phyloP scores from a whole-genome alignment of 2,888 invertebrate species.

The Andrena marginata region DNA sequence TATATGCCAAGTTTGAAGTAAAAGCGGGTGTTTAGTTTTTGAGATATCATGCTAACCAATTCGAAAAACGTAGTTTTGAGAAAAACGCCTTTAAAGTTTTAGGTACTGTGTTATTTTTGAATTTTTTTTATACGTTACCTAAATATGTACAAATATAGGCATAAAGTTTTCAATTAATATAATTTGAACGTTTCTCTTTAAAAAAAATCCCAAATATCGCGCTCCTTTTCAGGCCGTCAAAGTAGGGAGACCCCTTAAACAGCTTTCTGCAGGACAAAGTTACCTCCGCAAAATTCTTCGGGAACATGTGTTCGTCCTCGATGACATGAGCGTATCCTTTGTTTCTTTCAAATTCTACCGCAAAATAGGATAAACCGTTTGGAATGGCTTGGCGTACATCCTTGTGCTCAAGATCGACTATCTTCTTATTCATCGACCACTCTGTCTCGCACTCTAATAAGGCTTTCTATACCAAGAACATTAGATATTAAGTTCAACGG shows the following conservation, averaged over 20 bases:
- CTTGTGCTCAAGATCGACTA: constrained; percentile 90
- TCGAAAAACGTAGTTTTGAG: no score
- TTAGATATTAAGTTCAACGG: constrained; percentile 7
- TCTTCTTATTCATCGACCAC: constrained; percentile 98
- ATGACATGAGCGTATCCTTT: constrained; percentile 98
- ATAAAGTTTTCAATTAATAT: no score
- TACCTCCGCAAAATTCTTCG: constrained; percentile 95
- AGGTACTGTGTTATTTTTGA: no score
- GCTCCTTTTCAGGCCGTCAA: not conserved
- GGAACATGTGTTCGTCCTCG: constrained; percentile 95
- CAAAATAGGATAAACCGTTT: constrained; percentile 97
- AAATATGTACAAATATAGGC: no score
- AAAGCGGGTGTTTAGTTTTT: no score
- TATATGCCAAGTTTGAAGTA: no score
- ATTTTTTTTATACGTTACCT: no score
- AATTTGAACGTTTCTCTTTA: no score
- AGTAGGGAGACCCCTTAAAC: not conserved
- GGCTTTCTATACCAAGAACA: constrained; percentile 89
- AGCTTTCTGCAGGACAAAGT: constrained; percentile 60
- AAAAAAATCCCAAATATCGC: not conserved
- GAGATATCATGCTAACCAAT: no score
- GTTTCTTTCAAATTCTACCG: constrained; percentile 96
- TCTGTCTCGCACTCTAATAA: constrained; percentile 97
- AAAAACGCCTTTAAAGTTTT: no score
- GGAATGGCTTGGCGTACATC: constrained; percentile 94